These are phyloP conservation scores for Thymallus thymallus DNA, from an alignment of 2,113 vertebrate species.

Conservation along the genomic window DNA sequence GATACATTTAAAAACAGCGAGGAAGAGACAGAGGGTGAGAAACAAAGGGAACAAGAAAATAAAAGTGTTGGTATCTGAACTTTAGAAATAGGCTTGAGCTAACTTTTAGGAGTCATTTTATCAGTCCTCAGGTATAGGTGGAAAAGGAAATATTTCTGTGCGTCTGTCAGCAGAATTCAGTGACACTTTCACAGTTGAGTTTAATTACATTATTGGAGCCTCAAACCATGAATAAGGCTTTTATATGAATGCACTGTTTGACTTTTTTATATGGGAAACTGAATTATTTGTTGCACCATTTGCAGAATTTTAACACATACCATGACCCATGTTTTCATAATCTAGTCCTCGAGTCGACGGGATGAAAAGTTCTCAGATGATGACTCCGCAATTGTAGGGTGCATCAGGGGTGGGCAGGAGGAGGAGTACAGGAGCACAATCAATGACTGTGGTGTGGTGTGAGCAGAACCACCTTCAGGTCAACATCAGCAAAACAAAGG, in stretches of 20 bases:
- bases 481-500: too few species aligned
- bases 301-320: conserved; percentile 6
- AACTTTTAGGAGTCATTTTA: background rate
- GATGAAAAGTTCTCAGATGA: too few species aligned
- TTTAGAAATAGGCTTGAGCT: background rate
- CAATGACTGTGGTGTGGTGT: too few species aligned
- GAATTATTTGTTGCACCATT: conserved; percentile 26
- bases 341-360: too few species aligned
- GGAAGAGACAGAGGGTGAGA: conserved; percentile 1
- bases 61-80: too few species aligned
- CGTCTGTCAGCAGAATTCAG: background rate
- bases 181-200: conserved; percentile 18
- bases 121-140: conserved; percentile 5
- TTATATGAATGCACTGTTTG: background rate
- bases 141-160: background rate
- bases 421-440: too few species aligned
- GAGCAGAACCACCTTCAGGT: too few species aligned
- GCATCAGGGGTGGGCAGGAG: too few species aligned
- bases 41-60: background rate
- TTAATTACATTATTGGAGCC: conserved; percentile 21
- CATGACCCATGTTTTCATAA: too few species aligned
- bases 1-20: background rate
- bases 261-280: conserved; percentile 29
- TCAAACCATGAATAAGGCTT: conserved; percentile 16
- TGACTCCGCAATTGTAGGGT: too few species aligned